These are phyloP conservation scores for Ardeotis arabs DNA, from an alignment of 2,113 vertebrate species.

Conservation along the genomic window DNA sequence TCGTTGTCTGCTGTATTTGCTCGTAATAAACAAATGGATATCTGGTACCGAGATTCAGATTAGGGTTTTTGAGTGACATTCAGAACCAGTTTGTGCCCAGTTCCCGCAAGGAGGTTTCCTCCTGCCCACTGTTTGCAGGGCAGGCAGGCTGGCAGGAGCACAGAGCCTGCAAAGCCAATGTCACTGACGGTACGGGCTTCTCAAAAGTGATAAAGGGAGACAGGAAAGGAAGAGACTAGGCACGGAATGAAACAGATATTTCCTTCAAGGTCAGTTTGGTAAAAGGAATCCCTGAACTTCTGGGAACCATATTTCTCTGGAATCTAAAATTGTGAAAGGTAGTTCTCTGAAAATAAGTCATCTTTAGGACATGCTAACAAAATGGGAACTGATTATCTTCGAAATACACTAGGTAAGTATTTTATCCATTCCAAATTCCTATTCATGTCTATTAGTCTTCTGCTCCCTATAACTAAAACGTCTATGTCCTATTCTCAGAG, in stretches of 20 bases:
- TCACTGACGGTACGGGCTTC: neutral
- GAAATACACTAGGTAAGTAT: neutral
- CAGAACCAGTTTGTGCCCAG: neutral
- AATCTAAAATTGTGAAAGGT: neutral
- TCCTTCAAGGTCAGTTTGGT: conserved; percentile 1
- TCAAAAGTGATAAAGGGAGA: neutral
- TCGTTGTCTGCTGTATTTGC: conserved; percentile 43
- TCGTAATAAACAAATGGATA: conserved; percentile 46
- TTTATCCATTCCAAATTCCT: neutral
- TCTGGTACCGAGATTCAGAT: conserved; percentile 24
- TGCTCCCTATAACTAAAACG: neutral
- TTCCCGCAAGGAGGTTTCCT: neutral
- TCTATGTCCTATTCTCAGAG: neutral
- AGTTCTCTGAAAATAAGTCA: neutral
- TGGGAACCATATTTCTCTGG: neutral
- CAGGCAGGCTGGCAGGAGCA: conserved; percentile 10
- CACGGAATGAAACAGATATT: neutral
- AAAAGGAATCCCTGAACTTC: neutral
- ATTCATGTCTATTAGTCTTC: neutral
- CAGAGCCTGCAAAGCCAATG: neutral
- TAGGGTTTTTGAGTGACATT: conserved; percentile 4
- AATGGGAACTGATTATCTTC: neutral
- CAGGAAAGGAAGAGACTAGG: neutral
- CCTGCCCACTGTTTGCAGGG: neutral
- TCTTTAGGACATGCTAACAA: neutral